Evolutionary conservation across 2,797 vertebrate genomes (phyloP), one percentile per base, ranked within the genome.

Genomic region (Cichlasoma orientale): DNA sequence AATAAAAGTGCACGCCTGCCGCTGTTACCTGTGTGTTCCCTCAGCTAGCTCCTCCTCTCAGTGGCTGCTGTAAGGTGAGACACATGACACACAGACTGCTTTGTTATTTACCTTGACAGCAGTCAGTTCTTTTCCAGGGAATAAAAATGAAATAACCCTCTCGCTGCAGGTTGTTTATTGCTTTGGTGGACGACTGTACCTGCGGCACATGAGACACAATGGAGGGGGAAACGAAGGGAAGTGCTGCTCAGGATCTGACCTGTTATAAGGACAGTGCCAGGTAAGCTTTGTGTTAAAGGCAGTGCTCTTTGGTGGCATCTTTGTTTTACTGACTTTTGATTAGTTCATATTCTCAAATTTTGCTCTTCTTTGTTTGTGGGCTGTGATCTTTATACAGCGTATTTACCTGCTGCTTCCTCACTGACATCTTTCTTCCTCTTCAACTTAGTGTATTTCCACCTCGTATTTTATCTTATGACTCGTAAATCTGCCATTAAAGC

Each of bases 51-150:
- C 92, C 92, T 85, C 93, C 93, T 69, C 88, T 68, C 50, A 1
- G 33, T 4, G 47, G 50, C 36, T 5, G 52, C 56, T 83, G 90
- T 84, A 90, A 93, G 86, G 75, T 89, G 90, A 92, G 86, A 80
- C 85, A 27, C 27, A 25, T 56, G 74, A 83, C 75, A 80, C 80
- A 80, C 87, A 19, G 77, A 54, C 54, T 1, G 13, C 86, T 88
- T 80, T 89, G 80, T 89, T 88, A 77, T 90, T 91, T 89, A 85
- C 80, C 74, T 80, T 76, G 71, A 82, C 82, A 77, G 75, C 82
- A 82, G 61, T 33, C 56, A 11, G 27, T 44, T 79, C 72, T 73
- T 71, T 75, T 72, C 63, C 41, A 55, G 16, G 21, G 12, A 56
- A 47, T 74, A 61, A 77, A 80, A 77, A 88, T 88, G 78, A 68